These are phyloP conservation scores for Tauraco erythrolophus DNA, from an alignment of 2,113 vertebrate genomes.

Conservation along the genomic window DNA sequence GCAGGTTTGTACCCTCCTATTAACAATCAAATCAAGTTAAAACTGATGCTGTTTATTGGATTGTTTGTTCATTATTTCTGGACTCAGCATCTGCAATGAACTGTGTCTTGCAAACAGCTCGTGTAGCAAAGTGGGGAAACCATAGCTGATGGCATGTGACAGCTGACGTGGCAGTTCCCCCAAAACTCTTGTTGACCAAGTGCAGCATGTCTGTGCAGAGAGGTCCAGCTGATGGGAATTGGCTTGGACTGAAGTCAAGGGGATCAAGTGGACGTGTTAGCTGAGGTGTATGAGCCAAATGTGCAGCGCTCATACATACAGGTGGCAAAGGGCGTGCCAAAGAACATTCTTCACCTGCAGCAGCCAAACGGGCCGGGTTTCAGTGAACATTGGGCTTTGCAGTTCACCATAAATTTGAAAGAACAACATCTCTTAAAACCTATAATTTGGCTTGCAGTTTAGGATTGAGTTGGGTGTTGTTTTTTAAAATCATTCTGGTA, in stretches of 20 bases:
- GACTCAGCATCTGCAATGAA: neutral
- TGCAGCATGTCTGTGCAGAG: neutral
- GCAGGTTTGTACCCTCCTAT: neutral
- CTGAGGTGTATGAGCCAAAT: neutral
- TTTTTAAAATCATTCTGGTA: slow-evolving; percentile 17
- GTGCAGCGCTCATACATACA: neutral
- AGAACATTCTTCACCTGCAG: neutral
- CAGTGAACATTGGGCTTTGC: neutral
- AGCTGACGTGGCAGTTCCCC: neutral
- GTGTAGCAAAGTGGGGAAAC: neutral
- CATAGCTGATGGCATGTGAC: neutral
- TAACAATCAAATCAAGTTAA: neutral
- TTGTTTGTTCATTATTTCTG: neutral
- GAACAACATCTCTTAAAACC: neutral
- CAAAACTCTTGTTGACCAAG: neutral
- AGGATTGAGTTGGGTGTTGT: neutral
- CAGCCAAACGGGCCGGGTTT: neutral
- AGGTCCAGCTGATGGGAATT: neutral
- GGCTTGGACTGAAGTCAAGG: neutral
- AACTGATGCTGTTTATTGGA: neutral
- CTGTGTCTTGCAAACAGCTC: neutral
- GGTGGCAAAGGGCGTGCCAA: neutral
- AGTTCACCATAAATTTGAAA: neutral
- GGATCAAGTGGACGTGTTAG: neutral
- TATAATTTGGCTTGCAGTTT: neutral